Percentiles rank a stretch among this genome's conserved stretches.
Evolutionary conservation across 2,888 invertebrate species (phyloP).

Genomic region (Aplocera efformata): DNA sequence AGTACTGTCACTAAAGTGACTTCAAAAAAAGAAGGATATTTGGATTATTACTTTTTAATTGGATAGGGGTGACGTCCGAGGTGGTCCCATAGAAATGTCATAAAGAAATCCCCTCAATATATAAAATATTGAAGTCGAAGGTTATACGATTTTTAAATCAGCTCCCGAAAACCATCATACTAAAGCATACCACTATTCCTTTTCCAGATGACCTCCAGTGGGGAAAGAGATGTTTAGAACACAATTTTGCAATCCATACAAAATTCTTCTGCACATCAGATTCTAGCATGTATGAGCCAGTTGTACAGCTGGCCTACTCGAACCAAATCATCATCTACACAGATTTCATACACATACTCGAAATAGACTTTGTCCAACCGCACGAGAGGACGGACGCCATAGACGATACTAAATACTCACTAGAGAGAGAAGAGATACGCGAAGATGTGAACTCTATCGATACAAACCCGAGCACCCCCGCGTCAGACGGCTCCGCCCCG

Average conservation of each 20-base stretch:
- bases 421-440: slow-evolving; percentile 50
- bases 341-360: slow-evolving; percentile 91
- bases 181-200: neutral
- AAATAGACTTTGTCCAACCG: slow-evolving; percentile 77
- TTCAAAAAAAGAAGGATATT: too few relatives aligned
- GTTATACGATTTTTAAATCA: too few relatives aligned
- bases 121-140: too few relatives aligned
- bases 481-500: slow-evolving; percentile 62
- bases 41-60: too few relatives aligned
- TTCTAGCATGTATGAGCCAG: slow-evolving; percentile 87
- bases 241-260: slow-evolving; percentile 95
- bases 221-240: slow-evolving; percentile 88
- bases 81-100: too few relatives aligned
- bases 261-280: slow-evolving; percentile 94
- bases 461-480: slow-evolving; percentile 59
- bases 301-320: slow-evolving; percentile 84
- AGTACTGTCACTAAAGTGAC: too few relatives aligned
- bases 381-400: slow-evolving; percentile 51
- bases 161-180: too few relatives aligned
- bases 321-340: slow-evolving; percentile 91
- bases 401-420: slow-evolving; percentile 56
- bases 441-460: slow-evolving; percentile 48
- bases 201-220: slow-evolving; percentile 77
- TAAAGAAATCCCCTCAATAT: too few relatives aligned
- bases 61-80: too few relatives aligned